phyloP scores from a whole-genome alignment of 2,797 vertebrate genomes.

The Sternarchorhynchus goeldii region DNA sequence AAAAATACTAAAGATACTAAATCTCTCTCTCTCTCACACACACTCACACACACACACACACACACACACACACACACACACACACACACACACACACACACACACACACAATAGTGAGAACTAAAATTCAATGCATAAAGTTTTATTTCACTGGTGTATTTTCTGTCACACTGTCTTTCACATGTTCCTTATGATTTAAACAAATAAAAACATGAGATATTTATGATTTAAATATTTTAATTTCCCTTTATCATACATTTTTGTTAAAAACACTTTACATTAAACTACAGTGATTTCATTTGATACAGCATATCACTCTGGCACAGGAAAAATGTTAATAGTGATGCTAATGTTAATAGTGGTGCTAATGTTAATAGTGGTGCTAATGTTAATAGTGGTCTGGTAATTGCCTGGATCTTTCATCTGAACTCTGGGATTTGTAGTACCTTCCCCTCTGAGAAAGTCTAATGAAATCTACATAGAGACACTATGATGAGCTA shows the following conservation, averaged over 20 bases:
- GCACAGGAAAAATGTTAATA: not conserved
- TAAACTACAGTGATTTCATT: conserved; percentile 35
- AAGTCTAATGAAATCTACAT: conserved; percentile 12
- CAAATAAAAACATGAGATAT: not conserved
- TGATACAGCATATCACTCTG: conserved; percentile 31
- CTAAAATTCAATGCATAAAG: not conserved
- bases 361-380: no score
- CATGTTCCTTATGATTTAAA: not conserved
- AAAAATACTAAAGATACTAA: not conserved
- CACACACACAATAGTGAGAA: not conserved
- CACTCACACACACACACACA: no score
- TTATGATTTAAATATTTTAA: conserved; percentile 38
- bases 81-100: no score
- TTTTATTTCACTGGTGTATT: no score
- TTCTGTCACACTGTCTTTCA: not conserved
- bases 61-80: no score
- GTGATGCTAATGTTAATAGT: no score
- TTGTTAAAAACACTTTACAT: conserved; percentile 46
- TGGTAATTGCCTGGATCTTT: conserved; percentile 8
- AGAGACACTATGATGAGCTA: not conserved
- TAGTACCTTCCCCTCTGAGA: conserved; percentile 31
- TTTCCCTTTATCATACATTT: conserved; percentile 39
- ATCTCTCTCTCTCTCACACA: no score
- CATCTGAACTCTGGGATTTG: conserved; percentile 4
- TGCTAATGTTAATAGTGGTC: conserved; percentile 40